These are phyloP conservation scores for Tympanuchus pallidicinctus DNA, from an alignment of 2,113 vertebrate genomes.

Conservation along the genomic window DNA sequence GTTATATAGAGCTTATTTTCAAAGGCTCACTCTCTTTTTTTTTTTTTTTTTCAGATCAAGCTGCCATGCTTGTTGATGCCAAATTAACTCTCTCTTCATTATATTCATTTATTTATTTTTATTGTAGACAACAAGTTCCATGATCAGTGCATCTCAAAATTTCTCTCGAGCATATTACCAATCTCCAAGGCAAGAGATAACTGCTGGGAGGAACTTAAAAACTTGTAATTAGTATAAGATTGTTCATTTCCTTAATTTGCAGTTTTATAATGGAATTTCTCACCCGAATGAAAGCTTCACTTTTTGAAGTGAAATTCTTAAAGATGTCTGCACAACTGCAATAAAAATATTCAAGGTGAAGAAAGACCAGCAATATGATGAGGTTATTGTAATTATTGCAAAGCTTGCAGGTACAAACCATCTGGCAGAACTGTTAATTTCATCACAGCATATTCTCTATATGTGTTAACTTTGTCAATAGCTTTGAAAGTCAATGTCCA, in stretches of 20 bases:
- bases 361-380: slow-evolving; percentile 63
- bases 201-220: neutral
- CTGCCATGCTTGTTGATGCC: neutral
- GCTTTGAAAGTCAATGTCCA: slow-evolving; percentile 55
- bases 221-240: slow-evolving; percentile 25
- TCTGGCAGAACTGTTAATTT: slow-evolving; percentile 70
- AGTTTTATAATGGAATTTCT: slow-evolving; percentile 46
- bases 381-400: slow-evolving; percentile 68
- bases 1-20: neutral
- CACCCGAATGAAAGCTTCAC: slow-evolving; percentile 14
- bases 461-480: slow-evolving; percentile 55
- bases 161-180: neutral
- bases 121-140: neutral
- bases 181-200: neutral
- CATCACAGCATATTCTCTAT: slow-evolving; percentile 35
- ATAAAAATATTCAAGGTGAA: slow-evolving; percentile 68
- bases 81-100: neutral
- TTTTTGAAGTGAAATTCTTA: slow-evolving; percentile 57
- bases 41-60: neutral
- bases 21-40: neutral
- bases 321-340: slow-evolving; percentile 57
- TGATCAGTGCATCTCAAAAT: neutral
- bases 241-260: slow-evolving; percentile 59
- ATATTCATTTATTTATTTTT: neutral
- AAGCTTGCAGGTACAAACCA: slow-evolving; percentile 70